Evolutionary conservation across 2,888 invertebrate species (phyloP), one percentile per base, ranked within the genome.

Genomic region (Chaetoderma sp.): DNA sequence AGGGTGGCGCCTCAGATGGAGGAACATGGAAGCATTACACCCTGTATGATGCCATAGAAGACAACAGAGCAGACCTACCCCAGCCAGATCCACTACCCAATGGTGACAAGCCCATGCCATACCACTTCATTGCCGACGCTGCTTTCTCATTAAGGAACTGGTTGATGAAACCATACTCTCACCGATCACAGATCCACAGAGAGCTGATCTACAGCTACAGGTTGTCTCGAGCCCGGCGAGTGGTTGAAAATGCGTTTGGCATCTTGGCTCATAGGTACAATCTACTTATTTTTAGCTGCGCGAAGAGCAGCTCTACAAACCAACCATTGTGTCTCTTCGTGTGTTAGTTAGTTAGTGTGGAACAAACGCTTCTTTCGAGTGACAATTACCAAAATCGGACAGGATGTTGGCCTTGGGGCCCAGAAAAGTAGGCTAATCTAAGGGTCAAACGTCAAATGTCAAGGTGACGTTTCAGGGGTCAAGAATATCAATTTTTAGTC

Each of bases 161-260:
- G 64, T 32, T 60, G 30, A 64, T 64, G 64, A 64, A 64, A 30
- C 54, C 64, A 27, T 64, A 6, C 50, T 30, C 50, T 18, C 18
- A 50, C 23, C 25, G 28, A 52, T 39, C 13, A 36, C n/a, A 8
- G 49, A 4, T 27, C 8, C 25, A 18, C 25, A 10, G 28, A 16
- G 33, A 65, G 32, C 36, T 55, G 4, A 47, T 65, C 3, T 61
- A 55, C 64, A 65, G 30, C 39, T 57, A 36, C 57, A 10, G 42
- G 4, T 44, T 57, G 5, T 44, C 44, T 16, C 21, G 44, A 23
- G 57, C 23, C 5, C 42, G 44, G 13, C 5, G 57, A 6, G 57
- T 57, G 42, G 44, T 57, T 6, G 23, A 57, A 21, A 57, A 57
- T 33, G 30, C 55, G n/a, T 55, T 55, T 55, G 36, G 55, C 6